Evolutionary conservation across 1,140 invertebrate genomes (phyloP).

Genomic region (Luehdorfia chinensis): DNA sequence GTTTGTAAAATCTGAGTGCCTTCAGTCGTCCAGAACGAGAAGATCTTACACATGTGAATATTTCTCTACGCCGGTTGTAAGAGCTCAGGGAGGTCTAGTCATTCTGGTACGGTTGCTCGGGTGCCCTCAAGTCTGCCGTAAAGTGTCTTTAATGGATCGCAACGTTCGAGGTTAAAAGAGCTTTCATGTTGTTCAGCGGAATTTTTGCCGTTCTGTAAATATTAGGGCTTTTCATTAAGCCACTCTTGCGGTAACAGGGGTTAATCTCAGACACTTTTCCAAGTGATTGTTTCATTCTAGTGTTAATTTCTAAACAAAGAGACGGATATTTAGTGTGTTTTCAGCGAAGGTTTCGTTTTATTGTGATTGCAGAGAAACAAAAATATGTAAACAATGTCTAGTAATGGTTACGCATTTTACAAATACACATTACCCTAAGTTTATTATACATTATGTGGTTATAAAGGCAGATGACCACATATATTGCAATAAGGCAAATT

Average conservation of each 20-base stretch:
- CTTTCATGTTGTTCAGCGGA: constrained; percentile 61
- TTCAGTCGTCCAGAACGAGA: constrained; percentile 28
- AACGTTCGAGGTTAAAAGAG: constrained; percentile 54
- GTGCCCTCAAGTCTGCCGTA: constrained; percentile 56
- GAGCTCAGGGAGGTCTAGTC: constrained; percentile 29
- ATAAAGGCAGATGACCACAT: too few species aligned
- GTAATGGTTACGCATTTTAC: too few species aligned
- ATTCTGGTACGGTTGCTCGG: constrained; percentile 44
- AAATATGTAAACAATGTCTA: too few species aligned
- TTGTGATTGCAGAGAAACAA: too few species aligned
- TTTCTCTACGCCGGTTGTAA: constrained; percentile 15
- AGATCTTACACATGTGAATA: constrained; percentile 30
- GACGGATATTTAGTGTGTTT: not conserved
- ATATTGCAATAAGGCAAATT: too few species aligned
- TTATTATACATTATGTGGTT: too few species aligned
- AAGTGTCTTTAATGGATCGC: constrained; percentile 70
- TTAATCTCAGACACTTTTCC: constrained; percentile 33
- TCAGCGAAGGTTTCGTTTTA: not conserved
- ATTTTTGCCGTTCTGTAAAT: constrained; percentile 63
- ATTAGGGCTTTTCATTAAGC: constrained; percentile 58
- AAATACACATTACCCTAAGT: too few species aligned
- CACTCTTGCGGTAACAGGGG: constrained; percentile 31
- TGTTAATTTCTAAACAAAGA: constrained; percentile 7
- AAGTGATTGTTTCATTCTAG: constrained; percentile 21
- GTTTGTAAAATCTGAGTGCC: constrained; percentile 43